Evolutionary conservation across 1,140 invertebrate genomes (phyloP).

Genomic region (Chrysopa pallens): DNA sequence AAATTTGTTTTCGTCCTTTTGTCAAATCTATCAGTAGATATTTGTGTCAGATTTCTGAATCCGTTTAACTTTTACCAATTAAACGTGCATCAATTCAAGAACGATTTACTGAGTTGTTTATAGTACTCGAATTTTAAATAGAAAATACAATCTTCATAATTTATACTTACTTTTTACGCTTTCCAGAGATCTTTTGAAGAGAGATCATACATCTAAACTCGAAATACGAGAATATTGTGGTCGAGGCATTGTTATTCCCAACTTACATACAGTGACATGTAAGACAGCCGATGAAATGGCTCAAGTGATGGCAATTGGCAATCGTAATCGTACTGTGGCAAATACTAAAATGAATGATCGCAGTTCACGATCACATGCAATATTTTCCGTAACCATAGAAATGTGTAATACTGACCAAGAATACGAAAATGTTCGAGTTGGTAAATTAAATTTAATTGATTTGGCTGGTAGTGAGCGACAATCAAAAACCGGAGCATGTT

Average conservation of each 20-base stretch:
- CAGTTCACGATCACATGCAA: slow-evolving; percentile 93
- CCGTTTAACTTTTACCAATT: too few relatives aligned
- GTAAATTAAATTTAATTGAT: slow-evolving; percentile 56
- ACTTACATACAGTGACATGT: slow-evolving; percentile 76
- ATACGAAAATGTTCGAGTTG: slow-evolving; percentile 44
- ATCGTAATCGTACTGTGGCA: slow-evolving; percentile 77
- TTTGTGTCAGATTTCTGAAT: too few relatives aligned
- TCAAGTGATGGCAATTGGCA: slow-evolving; percentile 75
- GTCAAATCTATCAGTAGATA: too few relatives aligned
- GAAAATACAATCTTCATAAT: too few relatives aligned
- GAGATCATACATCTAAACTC: slow-evolving; percentile 51
- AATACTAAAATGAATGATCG: slow-evolving; percentile 99
- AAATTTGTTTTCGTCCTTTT: too few relatives aligned
- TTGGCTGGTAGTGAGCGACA: slow-evolving; percentile 77
- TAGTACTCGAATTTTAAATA: too few relatives aligned
- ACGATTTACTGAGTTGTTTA: too few relatives aligned
- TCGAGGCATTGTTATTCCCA: slow-evolving; percentile 82
- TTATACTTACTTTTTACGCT: slow-evolving; percentile 13
- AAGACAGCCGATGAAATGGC: slow-evolving; percentile 80
- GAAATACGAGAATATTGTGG: slow-evolving; percentile 52
- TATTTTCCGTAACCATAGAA: slow-evolving; percentile 96
- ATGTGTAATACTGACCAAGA: slow-evolving; percentile 62
- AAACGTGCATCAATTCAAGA: too few relatives aligned
- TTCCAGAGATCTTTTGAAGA: slow-evolving; percentile 66
- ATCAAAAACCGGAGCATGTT: slow-evolving; percentile 75